These are phyloP conservation scores for Anthopleura xanthogrammica DNA, from an alignment of 92 coral and sea anemone species.

Conservation along the genomic window DNA sequence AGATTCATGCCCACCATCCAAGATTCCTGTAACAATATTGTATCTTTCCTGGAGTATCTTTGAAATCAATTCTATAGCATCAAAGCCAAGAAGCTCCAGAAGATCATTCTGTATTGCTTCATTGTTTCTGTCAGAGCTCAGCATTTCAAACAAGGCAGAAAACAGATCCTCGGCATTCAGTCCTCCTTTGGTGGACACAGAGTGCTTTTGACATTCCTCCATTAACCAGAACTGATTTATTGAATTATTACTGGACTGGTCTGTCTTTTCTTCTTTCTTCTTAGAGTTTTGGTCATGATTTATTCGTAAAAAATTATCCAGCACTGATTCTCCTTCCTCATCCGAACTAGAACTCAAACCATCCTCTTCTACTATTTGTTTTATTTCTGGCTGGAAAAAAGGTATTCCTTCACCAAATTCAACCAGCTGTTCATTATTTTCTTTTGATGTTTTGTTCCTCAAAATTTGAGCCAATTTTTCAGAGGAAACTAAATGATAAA, in stretches of 20 bases:
- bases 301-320: slow-evolving; percentile 22
- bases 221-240: slow-evolving; percentile 70
- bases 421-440: slow-evolving; percentile 27
- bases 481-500: slow-evolving; percentile 64
- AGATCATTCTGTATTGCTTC: slow-evolving; percentile 90
- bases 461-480: slow-evolving; percentile 45
- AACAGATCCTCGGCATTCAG: slow-evolving; percentile 76
- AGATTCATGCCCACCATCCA: slow-evolving; percentile 14
- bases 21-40: slow-evolving; percentile 8
- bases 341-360: slow-evolving; percentile 68
- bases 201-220: slow-evolving; percentile 65
- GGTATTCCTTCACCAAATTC: slow-evolving; percentile 83
- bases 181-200: slow-evolving; percentile 53
- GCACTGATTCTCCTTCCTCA: slow-evolving; percentile 47
- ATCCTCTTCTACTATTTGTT: slow-evolving; percentile 29
- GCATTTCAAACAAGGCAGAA: slow-evolving; percentile 92
- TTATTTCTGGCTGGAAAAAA: slow-evolving; percentile 38
- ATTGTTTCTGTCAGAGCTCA: slow-evolving; percentile 78
- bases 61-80: slow-evolving; percentile 89
- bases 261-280: not conserved
- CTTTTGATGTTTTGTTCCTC: slow-evolving; percentile 44
- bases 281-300: not conserved
- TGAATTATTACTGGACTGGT: not conserved
- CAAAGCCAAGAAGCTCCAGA: slow-evolving; percentile 94
- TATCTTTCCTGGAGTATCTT: slow-evolving; percentile 26